Base-by-base conservation (phyloP, 2,113 vertebrate genomes). In the Leucosticte australis region DNA sequence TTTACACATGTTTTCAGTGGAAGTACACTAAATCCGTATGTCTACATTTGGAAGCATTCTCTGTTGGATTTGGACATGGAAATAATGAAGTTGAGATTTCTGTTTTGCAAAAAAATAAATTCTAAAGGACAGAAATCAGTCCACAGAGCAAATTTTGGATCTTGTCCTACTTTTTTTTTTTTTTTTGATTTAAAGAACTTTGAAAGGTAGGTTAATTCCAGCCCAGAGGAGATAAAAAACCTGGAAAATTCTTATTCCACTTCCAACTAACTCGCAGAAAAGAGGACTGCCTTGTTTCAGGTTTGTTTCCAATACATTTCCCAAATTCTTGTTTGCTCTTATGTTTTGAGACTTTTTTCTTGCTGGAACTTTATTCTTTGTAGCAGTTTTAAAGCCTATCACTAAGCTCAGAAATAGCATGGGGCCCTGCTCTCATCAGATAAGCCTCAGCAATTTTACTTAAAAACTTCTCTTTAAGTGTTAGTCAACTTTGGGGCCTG, bases 1-100 rank as follows among this genome's bases (percentile, higher is more conserved):
- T 92, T 95, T 95, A 69, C 60, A 87, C 71, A 28, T 87, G 63
- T 87, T 95, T 97, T 93, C 74, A 52, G 90, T 96, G 92, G 97
- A 95, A 96, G 92, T 87, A 92, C 94, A 92, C 68, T 95, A 95
- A 95, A 96, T 97, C 92, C 10, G 1, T 62, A 65, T 88, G 81
- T 84, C 90, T 94, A 28, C 89, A 75, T 88, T 94, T 96, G 94
- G 94, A 96, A 92, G 8, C 35, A 9, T 76, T 93, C 69, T 91
- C 47, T 96, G 56, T 94, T 96, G 55, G 1, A 94, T 93, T 96
- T 97, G 96, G 94, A 96, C 35, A 35, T 13, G 26, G 91, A 95
- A 92, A 78, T 87, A 78, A 92, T 44, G 26, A 96, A 90, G 55
- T 21, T 94, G 91, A 94, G 75, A 52, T 94, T 93, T 92, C 39